Conservation (phyloP, 2,797 vertebrate genomes). For the Jordanella pulchra region DNA sequence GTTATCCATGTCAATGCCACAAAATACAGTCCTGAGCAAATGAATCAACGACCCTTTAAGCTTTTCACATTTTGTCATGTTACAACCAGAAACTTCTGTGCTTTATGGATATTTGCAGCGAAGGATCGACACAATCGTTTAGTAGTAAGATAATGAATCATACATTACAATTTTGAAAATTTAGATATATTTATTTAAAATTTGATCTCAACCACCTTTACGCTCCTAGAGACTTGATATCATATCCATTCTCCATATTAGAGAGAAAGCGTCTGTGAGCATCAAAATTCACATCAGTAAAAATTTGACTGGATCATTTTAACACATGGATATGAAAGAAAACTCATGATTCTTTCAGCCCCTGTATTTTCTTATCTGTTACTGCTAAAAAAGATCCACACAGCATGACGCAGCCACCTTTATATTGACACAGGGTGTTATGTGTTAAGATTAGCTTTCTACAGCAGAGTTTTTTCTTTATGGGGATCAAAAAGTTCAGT, state of each 20-base stretch:
- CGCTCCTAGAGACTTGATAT: background rate
- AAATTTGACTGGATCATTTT: too few species aligned
- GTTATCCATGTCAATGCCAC: conserved; percentile 22
- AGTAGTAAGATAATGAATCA: background rate
- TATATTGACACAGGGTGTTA: background rate
- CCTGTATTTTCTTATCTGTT: too few species aligned
- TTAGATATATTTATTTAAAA: background rate
- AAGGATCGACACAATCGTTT: background rate
- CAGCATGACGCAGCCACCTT: background rate
- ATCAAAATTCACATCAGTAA: background rate
- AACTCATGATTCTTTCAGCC: background rate
- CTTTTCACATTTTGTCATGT: background rate
- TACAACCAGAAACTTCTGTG: background rate
- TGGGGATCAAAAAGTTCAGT: background rate
- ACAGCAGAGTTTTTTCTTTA: background rate
- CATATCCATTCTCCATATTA: background rate
- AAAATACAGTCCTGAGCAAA: conserved; percentile 4
- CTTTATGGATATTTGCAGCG: background rate
- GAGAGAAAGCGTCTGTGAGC: background rate
- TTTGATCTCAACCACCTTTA: background rate
- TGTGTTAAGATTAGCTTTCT: background rate
- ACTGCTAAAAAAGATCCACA: background rate
- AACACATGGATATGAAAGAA: background rate
- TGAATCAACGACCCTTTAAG: background rate
- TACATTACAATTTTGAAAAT: background rate